A percentile compares a stretch with the other conserved stretches of the same genome.
Evolutionary conservation across 2,113 vertebrate genomes (phyloP).

Genomic region (Saccopteryx bilineata): DNA sequence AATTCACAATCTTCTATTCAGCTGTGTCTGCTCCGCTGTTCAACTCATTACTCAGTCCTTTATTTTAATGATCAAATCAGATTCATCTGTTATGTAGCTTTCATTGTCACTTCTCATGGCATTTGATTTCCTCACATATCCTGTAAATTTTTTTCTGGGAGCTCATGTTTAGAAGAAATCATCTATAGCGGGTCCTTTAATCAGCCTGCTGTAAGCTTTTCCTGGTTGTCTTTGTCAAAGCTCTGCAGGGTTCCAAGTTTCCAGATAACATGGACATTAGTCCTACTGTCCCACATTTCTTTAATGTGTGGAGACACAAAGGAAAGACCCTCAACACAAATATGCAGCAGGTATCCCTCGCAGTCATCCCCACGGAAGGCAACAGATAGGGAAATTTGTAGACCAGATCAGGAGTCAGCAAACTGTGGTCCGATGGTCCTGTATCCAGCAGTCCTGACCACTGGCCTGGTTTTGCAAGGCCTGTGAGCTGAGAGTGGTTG

Average conservation of each 20-base stretch:
- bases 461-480: background rate
- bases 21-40: background rate
- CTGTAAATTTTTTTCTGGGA: conserved; percentile 39
- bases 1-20: background rate
- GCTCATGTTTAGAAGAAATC: conserved; percentile 18
- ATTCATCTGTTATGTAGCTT: background rate
- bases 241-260: background rate
- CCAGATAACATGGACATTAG: background rate
- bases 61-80: conserved; percentile 29
- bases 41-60: background rate
- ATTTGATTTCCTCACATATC: conserved; percentile 19
- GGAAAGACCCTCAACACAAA: background rate
- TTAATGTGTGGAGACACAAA: background rate
- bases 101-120: background rate
- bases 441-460: background rate
- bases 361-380: background rate
- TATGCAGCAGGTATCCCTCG: background rate
- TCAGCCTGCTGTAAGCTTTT: conserved; percentile 14
- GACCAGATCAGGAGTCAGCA: background rate
- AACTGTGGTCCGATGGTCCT: background rate
- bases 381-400: background rate
- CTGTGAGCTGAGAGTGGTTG: background rate
- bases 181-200: background rate
- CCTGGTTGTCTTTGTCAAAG: background rate
- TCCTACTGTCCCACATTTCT: background rate